Base-by-base conservation (phyloP, 2,888 invertebrate species). In the Neoaliturus tenellus region DNA sequence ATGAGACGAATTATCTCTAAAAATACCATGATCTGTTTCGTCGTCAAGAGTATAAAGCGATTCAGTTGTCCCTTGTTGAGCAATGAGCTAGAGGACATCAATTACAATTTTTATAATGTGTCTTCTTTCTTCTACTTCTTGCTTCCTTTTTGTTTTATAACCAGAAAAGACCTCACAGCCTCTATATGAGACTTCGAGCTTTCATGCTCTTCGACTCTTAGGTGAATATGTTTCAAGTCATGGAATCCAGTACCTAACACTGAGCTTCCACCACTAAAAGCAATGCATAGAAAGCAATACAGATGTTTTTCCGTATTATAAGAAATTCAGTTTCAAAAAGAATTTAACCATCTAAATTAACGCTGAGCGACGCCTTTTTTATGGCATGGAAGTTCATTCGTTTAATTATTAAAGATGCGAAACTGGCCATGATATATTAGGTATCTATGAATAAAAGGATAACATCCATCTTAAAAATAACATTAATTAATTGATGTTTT, bases 11-110 rank as follows among this genome's bases (percentile, higher is more conserved):
- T 23, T 6, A 33, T 82, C 73, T 82, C 73, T 31, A 71, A 31
- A 20, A 82, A 82, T 71, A 51, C 81, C 67, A 67, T 81, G 81
- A 25, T 81, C 69, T 82, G 73, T n/a, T 73, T 51, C 28, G 75
- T 73, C 73, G 14, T 44, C n/a, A 35, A 78, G 39, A 10, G 14
- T 48, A 35, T 78, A n/a, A 12, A 31, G 48, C 2, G 3, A 3
- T 35, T 48, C 78, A 25, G n/a, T 28, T 44, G 48, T 39, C 5
- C 39, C 39, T 82, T 84, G 84, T 71, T 82, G 51, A 25, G 82
- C 82, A 35, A 84, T 82, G 12, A 84, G 39, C n/a, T 80, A 55
- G 1, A 80, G 14, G 12, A 55, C 58, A 58, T 55, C 80, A n/a
- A 80, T 44, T 23, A 80, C 48, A 25, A n/a, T 35, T 20, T 12